Evolutionary conservation across 2,888 invertebrate genomes (phyloP), one percentile per base, ranked within the genome.

Genomic region (Drosophila algonquin): DNA sequence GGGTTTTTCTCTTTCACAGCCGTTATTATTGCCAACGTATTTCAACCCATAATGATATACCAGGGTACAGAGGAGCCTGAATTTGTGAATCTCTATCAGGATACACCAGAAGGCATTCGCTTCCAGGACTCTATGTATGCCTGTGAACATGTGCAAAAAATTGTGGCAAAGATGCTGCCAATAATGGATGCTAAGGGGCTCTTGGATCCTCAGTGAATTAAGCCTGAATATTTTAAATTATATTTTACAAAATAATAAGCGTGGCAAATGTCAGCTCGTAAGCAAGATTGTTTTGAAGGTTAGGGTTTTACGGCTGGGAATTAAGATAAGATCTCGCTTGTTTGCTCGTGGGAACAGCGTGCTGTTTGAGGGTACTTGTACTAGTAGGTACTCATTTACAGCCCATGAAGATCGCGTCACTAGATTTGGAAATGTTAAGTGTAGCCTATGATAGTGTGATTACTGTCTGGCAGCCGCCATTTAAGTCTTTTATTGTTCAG

Each of bases 11-110:
- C 69, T 1, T 32, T 16, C 1, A 3, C 9, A 90, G 89, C 83
- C 30, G 73, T 89, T 3, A 79, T 81, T 45, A 85, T 90, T 1
- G 70, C 83, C 0, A 78, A 87, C 52, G 62, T 91, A 3, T 70
- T 90, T 5, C 89, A 90, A 59, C 90, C 91, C 0, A 67, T 90
- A 0, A 84, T 89, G 85, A 74, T 87, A 0, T 89, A 89, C 63
- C 79, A 87, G 44, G 71, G 89, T 47, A 79, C 81, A 8, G 84
- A 77, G 1, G 84, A 89, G 67, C 87, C 90, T n/a, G 90, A 90
- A 57, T 89, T 90, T 53, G 65, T 82, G 24, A 78, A 90, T 1
- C 50, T 91, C 40, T 87, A 90, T 81, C 79, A 77, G 4, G 77
- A 82, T 5, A 90, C 89, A 53, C 89, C 90, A 14, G 75, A 84